phyloP scores from a whole-genome alignment of 2,888 invertebrate species.

The Watsonalla binaria region DNA sequence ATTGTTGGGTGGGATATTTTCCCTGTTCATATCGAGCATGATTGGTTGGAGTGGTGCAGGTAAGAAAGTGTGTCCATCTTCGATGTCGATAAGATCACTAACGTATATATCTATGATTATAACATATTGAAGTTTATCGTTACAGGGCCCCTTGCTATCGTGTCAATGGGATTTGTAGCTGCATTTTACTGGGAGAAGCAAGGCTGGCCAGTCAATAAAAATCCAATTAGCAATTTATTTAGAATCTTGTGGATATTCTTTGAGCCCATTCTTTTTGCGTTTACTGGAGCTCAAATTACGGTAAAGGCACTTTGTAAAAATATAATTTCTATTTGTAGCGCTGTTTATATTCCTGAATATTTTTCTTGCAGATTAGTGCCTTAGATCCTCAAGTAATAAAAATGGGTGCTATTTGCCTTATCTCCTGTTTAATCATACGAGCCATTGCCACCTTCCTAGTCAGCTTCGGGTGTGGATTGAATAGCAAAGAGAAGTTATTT shows the following conservation, averaged over 20 bases:
- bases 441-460: constrained; percentile 80
- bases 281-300: constrained; percentile 91
- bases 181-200: constrained; percentile 84
- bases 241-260: constrained; percentile 92
- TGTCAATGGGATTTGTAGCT: constrained; percentile 85
- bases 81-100: no score
- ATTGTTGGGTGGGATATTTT: constrained; percentile 85
- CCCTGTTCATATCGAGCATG: constrained; percentile 86
- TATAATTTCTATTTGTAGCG: background rate
- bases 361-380: constrained; percentile 61
- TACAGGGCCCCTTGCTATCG: constrained; percentile 83
- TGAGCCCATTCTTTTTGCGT: constrained; percentile 91
- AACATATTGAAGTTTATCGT: constrained; percentile 6
- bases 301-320: constrained; percentile 48
- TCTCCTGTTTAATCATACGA: constrained; percentile 79
- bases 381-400: constrained; percentile 81
- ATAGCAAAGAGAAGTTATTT: constrained; percentile 89
- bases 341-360: constrained; percentile 1
- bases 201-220: constrained; percentile 86
- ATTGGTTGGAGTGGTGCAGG: constrained; percentile 82
- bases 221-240: constrained; percentile 86
- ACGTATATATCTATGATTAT: background rate
- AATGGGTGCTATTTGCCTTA: constrained; percentile 81
- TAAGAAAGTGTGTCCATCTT: constrained; percentile 18
- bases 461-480: constrained; percentile 84